Percentiles rank a stretch among this genome's conserved stretches.
Conservation (phyloP, 2,113 vertebrate genomes). For the Anser brachyrhynchus region DNA sequence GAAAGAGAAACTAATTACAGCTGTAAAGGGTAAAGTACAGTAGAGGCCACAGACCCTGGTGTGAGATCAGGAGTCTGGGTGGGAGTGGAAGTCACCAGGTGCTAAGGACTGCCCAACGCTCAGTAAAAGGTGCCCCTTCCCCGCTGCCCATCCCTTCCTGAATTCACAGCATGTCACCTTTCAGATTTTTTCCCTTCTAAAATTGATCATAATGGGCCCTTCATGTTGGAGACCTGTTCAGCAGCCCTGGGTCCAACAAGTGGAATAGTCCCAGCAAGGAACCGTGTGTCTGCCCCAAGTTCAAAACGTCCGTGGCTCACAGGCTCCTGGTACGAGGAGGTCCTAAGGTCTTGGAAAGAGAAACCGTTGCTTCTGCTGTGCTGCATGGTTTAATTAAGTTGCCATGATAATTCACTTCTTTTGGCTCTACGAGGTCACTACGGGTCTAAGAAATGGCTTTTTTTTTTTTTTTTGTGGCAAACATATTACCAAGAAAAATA, state of each 20-base stretch:
- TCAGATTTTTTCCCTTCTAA: neutral
- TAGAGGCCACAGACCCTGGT: neutral
- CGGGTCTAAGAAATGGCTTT: neutral
- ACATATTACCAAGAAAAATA: neutral
- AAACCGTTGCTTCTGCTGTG: neutral
- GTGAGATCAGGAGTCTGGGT: neutral
- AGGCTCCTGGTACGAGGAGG: neutral
- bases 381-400: neutral
- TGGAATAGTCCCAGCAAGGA: neutral
- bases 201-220: neutral
- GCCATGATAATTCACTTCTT: neutral
- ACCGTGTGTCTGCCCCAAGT: neutral
- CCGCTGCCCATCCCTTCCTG: neutral
- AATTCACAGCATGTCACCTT: neutral
- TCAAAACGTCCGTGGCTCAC: accelerated
- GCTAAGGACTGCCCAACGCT: neutral
- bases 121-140: neutral
- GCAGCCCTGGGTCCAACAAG: neutral
- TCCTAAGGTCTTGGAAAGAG: neutral
- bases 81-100: neutral
- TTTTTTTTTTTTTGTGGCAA: neutral
- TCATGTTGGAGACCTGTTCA: neutral
- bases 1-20: neutral
- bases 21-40: neutral
- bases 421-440: neutral